Evolutionary conservation across 2,888 invertebrate genomes (phyloP).

Genomic region (Lepidonotus clava): DNA sequence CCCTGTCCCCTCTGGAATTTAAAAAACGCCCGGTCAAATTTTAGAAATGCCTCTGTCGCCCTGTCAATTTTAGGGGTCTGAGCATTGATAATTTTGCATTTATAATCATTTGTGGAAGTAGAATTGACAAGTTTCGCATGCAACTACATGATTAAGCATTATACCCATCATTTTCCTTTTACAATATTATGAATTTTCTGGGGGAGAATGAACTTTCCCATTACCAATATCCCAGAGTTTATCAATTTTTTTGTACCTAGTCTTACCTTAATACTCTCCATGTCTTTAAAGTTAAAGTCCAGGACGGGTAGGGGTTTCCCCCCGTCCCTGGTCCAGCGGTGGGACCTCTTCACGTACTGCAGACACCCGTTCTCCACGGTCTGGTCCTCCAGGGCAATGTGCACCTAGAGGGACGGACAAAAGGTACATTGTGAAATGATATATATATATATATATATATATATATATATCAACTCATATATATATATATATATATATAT

Average conservation of each 20-base stretch:
- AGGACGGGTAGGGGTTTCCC: conserved; percentile 74
- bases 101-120: no score
- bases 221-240: neutral
- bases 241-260: neutral
- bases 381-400: conserved; percentile 77
- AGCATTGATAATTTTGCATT: no score
- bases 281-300: conserved; percentile 77
- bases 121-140: no score
- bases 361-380: conserved; percentile 75
- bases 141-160: no score
- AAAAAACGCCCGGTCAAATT: no score
- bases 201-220: neutral
- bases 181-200: no score
- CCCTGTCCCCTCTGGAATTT: no score
- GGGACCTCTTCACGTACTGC: conserved; percentile 76
- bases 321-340: conserved; percentile 75
- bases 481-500: neutral
- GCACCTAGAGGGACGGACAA: conserved; percentile 69
- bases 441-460: no score
- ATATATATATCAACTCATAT: no score
- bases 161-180: no score
- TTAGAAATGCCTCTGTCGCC: no score
- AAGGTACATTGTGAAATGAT: neutral
- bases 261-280: conserved; percentile 75
- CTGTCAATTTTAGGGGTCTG: no score